phyloP scores from a whole-genome alignment of 2,888 invertebrate genomes.

The Apamea anceps region DNA sequence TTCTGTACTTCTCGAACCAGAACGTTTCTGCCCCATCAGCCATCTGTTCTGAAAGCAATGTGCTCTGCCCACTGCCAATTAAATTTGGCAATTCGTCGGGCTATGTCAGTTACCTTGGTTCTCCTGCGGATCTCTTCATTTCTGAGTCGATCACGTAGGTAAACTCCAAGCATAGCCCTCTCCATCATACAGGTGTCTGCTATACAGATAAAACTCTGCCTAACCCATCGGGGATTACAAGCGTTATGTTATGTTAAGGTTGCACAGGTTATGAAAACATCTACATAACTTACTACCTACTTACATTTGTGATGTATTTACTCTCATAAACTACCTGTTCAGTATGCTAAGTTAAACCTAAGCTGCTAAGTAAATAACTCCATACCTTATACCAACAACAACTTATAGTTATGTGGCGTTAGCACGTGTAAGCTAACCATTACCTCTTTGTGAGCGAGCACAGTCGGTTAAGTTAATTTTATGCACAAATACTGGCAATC shows the following conservation, averaged over 20 bases:
- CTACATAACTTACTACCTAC: not conserved
- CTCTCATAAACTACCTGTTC: not conserved
- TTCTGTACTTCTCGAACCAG: too few species aligned
- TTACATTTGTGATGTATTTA: constrained; percentile 6
- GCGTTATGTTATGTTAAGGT: not conserved
- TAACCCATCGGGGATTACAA: not conserved
- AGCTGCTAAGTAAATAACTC: constrained; percentile 26
- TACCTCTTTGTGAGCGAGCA: constrained; percentile 27
- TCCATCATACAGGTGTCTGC: too few species aligned
- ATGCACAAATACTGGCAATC: constrained; percentile 20
- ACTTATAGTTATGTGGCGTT: constrained; percentile 4
- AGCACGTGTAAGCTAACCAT: constrained; percentile 36
- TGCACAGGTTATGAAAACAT: not conserved
- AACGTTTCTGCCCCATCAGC: too few species aligned
- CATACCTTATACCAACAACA: constrained; percentile 4
- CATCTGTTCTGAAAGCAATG: too few species aligned
- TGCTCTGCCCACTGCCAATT: too few species aligned
- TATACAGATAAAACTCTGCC: too few species aligned
- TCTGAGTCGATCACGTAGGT: too few species aligned
- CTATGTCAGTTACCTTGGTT: too few species aligned
- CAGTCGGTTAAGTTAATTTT: constrained; percentile 14
- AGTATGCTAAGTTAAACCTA: constrained; percentile 27
- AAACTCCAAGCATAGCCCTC: too few species aligned
- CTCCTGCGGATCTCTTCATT: too few species aligned
- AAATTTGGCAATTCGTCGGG: too few species aligned